Evolutionary conservation across 1,140 invertebrate genomes (phyloP).

Genomic region (Heliconius hermathena): DNA sequence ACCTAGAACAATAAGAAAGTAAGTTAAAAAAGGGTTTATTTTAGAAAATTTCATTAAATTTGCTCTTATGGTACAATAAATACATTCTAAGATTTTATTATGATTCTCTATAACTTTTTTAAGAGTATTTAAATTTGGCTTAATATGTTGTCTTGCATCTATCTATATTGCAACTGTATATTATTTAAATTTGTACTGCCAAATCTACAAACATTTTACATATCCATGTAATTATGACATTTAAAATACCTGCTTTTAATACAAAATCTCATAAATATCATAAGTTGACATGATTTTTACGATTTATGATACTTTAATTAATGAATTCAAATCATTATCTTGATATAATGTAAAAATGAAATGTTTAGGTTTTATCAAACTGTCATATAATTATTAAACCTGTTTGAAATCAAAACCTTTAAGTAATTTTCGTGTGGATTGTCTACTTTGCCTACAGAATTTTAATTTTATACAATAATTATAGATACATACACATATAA

Average conservation of each 20-base stretch:
- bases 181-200: background rate
- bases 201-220: background rate
- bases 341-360: constrained; percentile 11
- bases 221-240: constrained; percentile 4
- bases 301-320: constrained; percentile 13
- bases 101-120: background rate
- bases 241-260: constrained; percentile 9
- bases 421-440: background rate
- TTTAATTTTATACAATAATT: background rate
- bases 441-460: background rate
- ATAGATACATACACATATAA: background rate
- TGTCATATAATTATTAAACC: constrained; percentile 12
- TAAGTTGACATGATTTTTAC: constrained; percentile 13
- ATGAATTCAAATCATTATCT: constrained; percentile 3
- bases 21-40: background rate
- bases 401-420: constrained; percentile 3
- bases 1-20: constrained; percentile 79
- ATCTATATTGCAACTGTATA: background rate
- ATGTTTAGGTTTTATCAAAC: background rate
- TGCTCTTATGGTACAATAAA: background rate
- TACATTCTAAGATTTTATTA: background rate
- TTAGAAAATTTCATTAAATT: background rate
- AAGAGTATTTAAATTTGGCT: too few relatives aligned
- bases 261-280: constrained; percentile 2
- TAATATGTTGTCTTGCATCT: too few relatives aligned